Evolutionary conservation across 2,888 invertebrate genomes (phyloP).

Genomic region (Dasysyrphus albostriatus): DNA sequence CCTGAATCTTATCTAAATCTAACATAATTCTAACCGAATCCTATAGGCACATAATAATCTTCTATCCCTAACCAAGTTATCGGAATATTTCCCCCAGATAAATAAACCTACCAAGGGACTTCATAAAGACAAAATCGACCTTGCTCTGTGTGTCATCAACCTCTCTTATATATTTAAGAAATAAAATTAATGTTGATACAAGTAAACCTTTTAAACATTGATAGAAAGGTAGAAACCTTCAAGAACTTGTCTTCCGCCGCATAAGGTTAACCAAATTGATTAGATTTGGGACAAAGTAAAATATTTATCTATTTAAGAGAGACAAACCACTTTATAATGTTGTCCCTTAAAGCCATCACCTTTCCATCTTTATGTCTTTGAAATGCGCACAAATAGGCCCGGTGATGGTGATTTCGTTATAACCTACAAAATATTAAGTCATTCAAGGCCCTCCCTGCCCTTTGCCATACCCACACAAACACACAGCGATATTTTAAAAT

Average conservation of each 20-base stretch:
- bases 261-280: conserved; percentile 32
- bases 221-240: conserved; percentile 13
- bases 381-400: conserved; percentile 4
- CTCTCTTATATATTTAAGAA: background rate
- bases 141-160: background rate
- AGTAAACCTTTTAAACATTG: conserved; percentile 36
- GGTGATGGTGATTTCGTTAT: background rate
- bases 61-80: conserved; percentile 7
- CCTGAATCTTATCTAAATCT: conserved; percentile 20
- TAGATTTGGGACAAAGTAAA: conserved; percentile 35
- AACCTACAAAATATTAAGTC: conserved; percentile 53
- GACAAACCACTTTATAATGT: conserved; percentile 23
- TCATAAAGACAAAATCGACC: background rate
- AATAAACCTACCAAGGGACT: background rate
- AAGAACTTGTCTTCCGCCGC: conserved; percentile 4
- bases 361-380: background rate
- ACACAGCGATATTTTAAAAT: conserved; percentile 23
- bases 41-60: conserved; percentile 35
- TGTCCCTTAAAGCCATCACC: conserved; percentile 2
- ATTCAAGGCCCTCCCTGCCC: conserved; percentile 8
- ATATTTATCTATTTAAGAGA: conserved; percentile 16
- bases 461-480: background rate
- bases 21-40: conserved; percentile 11
- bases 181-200: conserved; percentile 38
- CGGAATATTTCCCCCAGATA: background rate